Evolutionary conservation across 2,797 vertebrate species (phyloP), one percentile per base, ranked within the genome.

Genomic region (Poecilia picta): DNA sequence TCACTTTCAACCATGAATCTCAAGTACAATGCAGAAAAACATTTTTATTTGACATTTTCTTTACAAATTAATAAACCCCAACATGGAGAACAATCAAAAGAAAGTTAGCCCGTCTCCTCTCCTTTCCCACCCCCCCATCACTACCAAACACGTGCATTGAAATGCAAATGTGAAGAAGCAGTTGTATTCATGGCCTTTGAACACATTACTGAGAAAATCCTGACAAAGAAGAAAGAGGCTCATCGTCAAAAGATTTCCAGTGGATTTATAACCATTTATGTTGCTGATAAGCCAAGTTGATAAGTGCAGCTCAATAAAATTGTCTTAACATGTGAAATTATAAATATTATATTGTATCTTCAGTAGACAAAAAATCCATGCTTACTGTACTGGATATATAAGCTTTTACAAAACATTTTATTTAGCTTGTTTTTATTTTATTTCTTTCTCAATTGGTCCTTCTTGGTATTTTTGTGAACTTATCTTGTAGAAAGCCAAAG

Each of bases 151-250:
- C 10, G 11, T 73, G 51, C 47, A 68, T 12, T 62, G 8, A 62
- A 33, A 33, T 62, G 59, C 15, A 36, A 62, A 77, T 77, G 46
- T 36, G n/a, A 74, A 75, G 64, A 86, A 36, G 28, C 33, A 51
- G 64, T 15, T 75, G 28, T 39, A 31, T 59, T 36, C 7, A 8
- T 81, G 84, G 64, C 89, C 87, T 88, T 89, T 89, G 83, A 89
- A 36, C 81, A 51, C 64, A 79, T 20, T 51, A 70, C 43, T 31
- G 16, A 70, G 13, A 55, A 78, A 77, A 73, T n/a, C 57, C 59
- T 23, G 20, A 51, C 23, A 16, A 57, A 53, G n/a, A 76, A 81
- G 68, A 79, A 88, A 72, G 81, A 78, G 84, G 82, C 49, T 78
- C 72, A 88, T 41, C 68, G 16, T 62, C 28, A 10, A 39, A 28